Base-by-base conservation (phyloP, 2,888 invertebrate genomes). In the Anagyrus pseudococci region DNA sequence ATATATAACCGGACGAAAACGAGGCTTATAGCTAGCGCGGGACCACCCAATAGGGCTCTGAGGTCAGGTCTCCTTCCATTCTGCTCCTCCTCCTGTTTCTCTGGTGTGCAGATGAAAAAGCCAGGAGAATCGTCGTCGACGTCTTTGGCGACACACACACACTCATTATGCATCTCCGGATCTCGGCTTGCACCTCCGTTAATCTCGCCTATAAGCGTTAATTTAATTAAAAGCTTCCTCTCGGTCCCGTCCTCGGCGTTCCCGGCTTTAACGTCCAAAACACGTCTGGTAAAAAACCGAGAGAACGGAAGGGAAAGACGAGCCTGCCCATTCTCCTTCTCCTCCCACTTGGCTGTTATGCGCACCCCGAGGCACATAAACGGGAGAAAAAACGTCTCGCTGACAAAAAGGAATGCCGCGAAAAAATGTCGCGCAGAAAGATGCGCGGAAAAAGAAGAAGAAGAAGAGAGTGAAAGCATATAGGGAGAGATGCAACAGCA, bases 81-180 rank as follows among this genome's bases (percentile, higher is more conserved):
- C 22, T 4, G n/a, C 43, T 17, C 15, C 26, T 22, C 17, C 25
- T n/a, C n/a, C n/a, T 25, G 23, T 1, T 17, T 43, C 26, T 44
- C 26, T 26, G 19, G 8, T 37, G 7, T 43, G n/a, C 19, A n/a
- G 20, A 48, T 20, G 22, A 46, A 26, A n/a, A 26, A 48, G 25
- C 23, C 15, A 15, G 44, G 48, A 25, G 44, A 22, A 37, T 33
- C 33, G 69, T 72, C 75, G 53, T 7, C 29, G 29, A 29, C 29
- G 10, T 29, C n/a, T n/a, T n/a, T n/a, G n/a, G n/a, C n/a, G n/a
- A n/a, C n/a, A n/a, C n/a, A n/a, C n/a, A n/a, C n/a, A 62, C 73
- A 73, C 77, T 80, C 79, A 79, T 80, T 80, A 80, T 80, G 80
- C 79, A 80, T 80, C 79, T 79, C 70, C 48, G 70, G 75, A 79